Base-by-base conservation (phyloP, 2,888 invertebrate species). In the Cryptocheilus praepositus region DNA sequence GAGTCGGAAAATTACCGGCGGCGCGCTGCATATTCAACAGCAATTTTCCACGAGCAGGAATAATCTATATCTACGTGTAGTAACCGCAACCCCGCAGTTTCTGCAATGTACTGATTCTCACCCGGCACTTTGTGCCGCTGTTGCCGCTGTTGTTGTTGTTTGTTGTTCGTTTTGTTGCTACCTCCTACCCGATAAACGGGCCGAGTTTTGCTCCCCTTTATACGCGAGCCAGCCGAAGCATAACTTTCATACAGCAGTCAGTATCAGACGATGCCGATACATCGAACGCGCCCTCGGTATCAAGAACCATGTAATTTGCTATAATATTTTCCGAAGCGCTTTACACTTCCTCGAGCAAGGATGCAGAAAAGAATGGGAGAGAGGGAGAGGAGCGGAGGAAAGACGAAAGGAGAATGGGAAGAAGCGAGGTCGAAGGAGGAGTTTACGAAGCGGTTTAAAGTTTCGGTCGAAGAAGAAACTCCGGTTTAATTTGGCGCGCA, bases 401-500 rank as follows among this genome's bases (percentile, higher is more conserved):
- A 36, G 36, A 36, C 19, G 56, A 18, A 36, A 43, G 43, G 28
- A 43, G 36, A 56, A 16, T 11, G 28, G 19, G 18, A 3, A 22
- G 45, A 45, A n/a, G 28, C 43, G 44, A 58, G 22, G 22, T 15
- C 22, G 57, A 63, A 67, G 63, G 54, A 61, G 68, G 77, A 80
- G 75, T 80, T 80, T 75, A 77, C 76, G 80, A 77, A 80, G 79
- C 73, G 80, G 77, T 80, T 79, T 77, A 77, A 77, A 77, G 69
- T 79, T 79, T 62, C 69, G 64, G 60, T 49, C 69, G 69, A 58
- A 60, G 67, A 76, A 77, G 72, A 73, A 77, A 72, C 71, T 77
- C 67, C 60, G 72, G 77, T 80, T 79, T 80, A 79, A 79, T 79
- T 79, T 77, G 76, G 77, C 77, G 70, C 73, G 75, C 80, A 77